Conservation (phyloP, 2,797 vertebrate genomes). For the Rhinogobio ventralis region DNA sequence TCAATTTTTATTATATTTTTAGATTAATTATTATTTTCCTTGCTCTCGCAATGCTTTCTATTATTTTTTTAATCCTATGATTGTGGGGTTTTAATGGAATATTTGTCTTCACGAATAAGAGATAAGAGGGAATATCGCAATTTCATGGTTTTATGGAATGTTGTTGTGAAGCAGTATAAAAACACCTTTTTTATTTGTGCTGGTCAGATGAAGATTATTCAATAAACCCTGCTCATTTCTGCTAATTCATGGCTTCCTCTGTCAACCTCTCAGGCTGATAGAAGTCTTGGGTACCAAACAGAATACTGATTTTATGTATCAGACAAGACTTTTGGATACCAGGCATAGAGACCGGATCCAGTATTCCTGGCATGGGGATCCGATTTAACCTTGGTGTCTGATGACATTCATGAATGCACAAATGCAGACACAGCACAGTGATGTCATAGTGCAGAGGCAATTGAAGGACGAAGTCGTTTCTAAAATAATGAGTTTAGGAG, state of each 20-base stretch:
- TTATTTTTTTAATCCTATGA: not conserved
- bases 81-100: not conserved
- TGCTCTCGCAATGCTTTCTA: not conserved
- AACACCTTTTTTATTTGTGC: not conserved
- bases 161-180: not conserved
- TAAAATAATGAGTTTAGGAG: not conserved
- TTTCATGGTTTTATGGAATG: not conserved
- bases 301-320: not conserved
- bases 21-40: not conserved
- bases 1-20: not conserved
- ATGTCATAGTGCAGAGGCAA: conserved; percentile 1
- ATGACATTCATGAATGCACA: conserved; percentile 13
- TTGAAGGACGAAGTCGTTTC: not conserved
- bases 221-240: not conserved
- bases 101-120: not conserved
- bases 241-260: not conserved
- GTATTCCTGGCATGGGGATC: not conserved
- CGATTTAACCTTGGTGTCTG: not conserved
- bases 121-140: not conserved
- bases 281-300: not conserved
- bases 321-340: not conserved
- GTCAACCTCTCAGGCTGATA: not conserved
- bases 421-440: conserved; percentile 6
- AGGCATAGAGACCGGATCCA: not conserved
- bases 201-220: not conserved